These are phyloP conservation scores for Euclidia mi DNA, from an alignment of 2,888 invertebrate genomes.

Conservation along the genomic window DNA sequence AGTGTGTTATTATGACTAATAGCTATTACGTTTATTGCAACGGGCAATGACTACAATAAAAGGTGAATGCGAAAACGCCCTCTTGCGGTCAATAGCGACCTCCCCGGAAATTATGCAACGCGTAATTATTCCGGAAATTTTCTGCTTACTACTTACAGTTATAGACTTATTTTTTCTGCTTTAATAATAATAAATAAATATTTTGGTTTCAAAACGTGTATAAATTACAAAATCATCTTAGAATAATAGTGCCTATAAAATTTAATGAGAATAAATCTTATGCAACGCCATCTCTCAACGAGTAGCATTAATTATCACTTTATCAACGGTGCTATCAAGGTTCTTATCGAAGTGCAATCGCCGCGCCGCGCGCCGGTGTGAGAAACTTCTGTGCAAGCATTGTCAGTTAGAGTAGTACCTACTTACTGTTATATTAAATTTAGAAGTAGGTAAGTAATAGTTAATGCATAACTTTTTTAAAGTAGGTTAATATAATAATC, in stretches of 20 bases:
- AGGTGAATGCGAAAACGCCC: constrained; percentile 29
- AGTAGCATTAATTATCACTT: constrained; percentile 52
- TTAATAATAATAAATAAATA: constrained; percentile 3
- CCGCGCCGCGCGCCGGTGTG: constrained; percentile 10
- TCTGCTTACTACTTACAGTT: constrained; percentile 3
- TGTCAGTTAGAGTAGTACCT: background rate
- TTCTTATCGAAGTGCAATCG: constrained; percentile 13
- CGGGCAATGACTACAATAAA: constrained; percentile 4
- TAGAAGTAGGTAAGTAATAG: background rate
- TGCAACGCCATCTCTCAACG: constrained; percentile 69
- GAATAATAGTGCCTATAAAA: background rate
- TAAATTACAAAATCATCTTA: background rate
- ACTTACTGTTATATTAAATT: constrained; percentile 5
- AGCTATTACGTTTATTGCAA: constrained; percentile 21
- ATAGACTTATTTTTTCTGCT: constrained; percentile 3
- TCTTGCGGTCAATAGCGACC: constrained; percentile 21
- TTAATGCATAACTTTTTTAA: too few relatives aligned
- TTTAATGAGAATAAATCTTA: constrained; percentile 28
- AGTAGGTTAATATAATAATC: too few relatives aligned
- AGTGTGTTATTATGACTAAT: constrained; percentile 23
- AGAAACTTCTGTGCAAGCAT: constrained; percentile 18
- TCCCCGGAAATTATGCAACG: constrained; percentile 16
- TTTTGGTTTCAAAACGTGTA: background rate
- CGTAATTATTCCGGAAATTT: constrained; percentile 12
- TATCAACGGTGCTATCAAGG: constrained; percentile 10